Conservation (phyloP, 2,888 invertebrate species). For the Calameuta idolon region DNA sequence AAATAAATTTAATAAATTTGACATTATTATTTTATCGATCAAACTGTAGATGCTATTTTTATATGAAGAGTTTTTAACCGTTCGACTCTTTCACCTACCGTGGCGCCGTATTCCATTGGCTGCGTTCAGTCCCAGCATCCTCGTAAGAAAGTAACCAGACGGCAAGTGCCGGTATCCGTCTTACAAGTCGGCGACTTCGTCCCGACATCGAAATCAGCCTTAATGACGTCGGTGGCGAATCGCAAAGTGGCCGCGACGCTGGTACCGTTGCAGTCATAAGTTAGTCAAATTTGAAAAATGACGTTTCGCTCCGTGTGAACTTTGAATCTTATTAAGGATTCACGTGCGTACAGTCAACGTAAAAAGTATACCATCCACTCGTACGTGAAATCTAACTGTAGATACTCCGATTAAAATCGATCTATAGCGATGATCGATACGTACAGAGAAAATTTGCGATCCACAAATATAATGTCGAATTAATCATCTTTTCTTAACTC, state of each 20-base stretch:
- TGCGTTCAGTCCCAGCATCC: not conserved
- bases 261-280: not conserved
- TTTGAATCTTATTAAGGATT: not conserved
- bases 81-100: no score
- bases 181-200: not conserved
- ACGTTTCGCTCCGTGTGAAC: not conserved
- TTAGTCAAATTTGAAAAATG: not conserved
- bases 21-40: not conserved
- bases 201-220: constrained; percentile 13
- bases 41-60: not conserved
- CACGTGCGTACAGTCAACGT: not conserved
- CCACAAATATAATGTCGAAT: not conserved
- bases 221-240: constrained; percentile 21
- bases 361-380: not conserved
- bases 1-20: not conserved
- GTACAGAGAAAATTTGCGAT: not conserved
- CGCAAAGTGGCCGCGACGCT: constrained; percentile 13
- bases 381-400: not conserved
- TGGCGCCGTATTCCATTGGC: not conserved
- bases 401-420: not conserved
- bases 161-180: not conserved
- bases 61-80: not conserved
- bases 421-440: not conserved
- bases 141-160: not conserved
- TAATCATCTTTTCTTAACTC: not conserved